Base-by-base conservation (phyloP, 2,113 vertebrate genomes). In the Phalacrocorax pelagicus region DNA sequence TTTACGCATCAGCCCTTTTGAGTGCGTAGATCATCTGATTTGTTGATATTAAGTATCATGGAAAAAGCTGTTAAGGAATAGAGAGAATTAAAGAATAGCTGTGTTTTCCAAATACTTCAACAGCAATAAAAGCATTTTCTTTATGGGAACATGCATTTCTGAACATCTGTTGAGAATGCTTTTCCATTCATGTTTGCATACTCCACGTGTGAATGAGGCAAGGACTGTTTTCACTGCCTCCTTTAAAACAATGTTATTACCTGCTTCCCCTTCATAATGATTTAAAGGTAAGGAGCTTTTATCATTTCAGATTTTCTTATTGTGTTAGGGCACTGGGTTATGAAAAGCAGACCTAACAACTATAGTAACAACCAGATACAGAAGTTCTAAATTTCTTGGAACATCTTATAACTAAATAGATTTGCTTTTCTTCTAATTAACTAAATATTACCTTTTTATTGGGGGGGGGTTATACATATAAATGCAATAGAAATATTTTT, bases 401-500 rank as follows among this genome's bases (percentile, higher is more conserved):
- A 69, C 58, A 20, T 23, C 16, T 32, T 57, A 23, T 27, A 46
- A 30, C 5, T 34, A 36, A 74, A 54, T 40, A 40, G 5, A 2
- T 69, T 73, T 32, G 1, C 7, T 42, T 73, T 73, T 79, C 30
- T 63, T 67, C 20, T 49, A 51, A n/a, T 30, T 78, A 63, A 27
- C 11, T 67, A 38, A 34, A 46, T 59, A 42, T 20, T 55, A n/a
- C 5, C 3, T 34, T 52, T 70, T 32, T 63, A 55, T 72, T 77
- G 34, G 27, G 42, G 2, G 42, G 2, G 2, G 0, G 0, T 2
- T 3, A 54, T 49, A 75, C 12, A 30, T 55, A 49, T 9, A 38
- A 13, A 5, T 38, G 16, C 2, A 52, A 38, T 42, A 61, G 19
- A 78, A 34, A 55, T 51, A 46, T 36, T 71, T 72, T 49, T 29